phyloP scores from a whole-genome alignment of 2,113 vertebrate genomes.

The Phalacrocorax pelagicus region DNA sequence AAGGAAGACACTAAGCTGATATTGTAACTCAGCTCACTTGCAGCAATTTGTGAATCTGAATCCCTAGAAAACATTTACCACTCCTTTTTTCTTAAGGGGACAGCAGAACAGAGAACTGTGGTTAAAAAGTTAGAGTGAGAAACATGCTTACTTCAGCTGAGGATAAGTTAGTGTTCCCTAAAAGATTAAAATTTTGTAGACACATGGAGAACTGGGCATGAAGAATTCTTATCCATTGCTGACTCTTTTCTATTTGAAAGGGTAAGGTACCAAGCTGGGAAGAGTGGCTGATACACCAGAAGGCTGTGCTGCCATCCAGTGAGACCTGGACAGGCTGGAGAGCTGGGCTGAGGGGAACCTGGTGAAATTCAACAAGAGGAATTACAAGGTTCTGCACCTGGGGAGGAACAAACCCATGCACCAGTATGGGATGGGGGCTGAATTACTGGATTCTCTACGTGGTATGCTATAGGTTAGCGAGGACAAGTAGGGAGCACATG shows the following conservation, averaged over 20 bases:
- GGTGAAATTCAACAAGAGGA: too few species aligned
- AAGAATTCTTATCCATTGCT: background rate
- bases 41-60: background rate
- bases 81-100: background rate
- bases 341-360: too few species aligned
- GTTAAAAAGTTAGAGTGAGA: background rate
- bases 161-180: background rate
- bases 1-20: background rate
- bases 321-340: too few species aligned
- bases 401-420: too few species aligned
- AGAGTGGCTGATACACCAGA: too few species aligned
- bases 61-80: background rate
- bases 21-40: background rate
- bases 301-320: too few species aligned
- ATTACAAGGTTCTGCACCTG: too few species aligned
- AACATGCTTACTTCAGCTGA: background rate
- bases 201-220: background rate
- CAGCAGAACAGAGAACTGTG: background rate
- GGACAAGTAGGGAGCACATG: background rate
- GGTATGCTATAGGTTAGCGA: rapidly evolving
- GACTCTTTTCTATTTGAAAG: background rate
- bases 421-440: too few species aligned
- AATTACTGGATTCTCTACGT: too few species aligned
- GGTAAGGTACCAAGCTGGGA: background rate
- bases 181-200: background rate